Conservation (phyloP, 2,888 invertebrate genomes). For the Arge pagana region DNA sequence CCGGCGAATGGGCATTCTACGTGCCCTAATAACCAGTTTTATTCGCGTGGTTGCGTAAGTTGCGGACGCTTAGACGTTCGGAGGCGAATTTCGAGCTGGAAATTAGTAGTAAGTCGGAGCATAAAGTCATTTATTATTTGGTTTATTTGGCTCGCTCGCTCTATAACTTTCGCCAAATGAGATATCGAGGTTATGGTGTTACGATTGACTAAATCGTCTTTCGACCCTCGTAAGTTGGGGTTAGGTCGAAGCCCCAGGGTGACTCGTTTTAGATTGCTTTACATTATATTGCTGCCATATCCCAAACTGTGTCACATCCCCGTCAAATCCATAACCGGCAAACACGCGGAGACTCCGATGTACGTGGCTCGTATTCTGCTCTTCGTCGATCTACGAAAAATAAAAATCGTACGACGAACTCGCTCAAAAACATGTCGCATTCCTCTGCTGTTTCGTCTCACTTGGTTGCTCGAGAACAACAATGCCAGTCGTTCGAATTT, state of each 20-base stretch:
- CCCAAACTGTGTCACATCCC: constrained; percentile 38
- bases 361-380: background rate
- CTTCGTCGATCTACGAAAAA: too few relatives aligned
- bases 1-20: background rate
- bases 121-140: constrained; percentile 43
- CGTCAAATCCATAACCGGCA: constrained; percentile 25
- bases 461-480: too few relatives aligned
- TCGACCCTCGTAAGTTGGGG: constrained; percentile 41
- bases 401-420: too few relatives aligned
- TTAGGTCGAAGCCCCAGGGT: constrained; percentile 29
- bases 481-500: too few relatives aligned
- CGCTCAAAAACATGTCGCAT: too few relatives aligned
- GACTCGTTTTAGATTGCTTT: constrained; percentile 39
- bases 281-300: constrained; percentile 34
- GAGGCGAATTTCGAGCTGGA: constrained; percentile 1
- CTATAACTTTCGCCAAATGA: constrained; percentile 24
- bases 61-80: background rate
- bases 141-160: constrained; percentile 30
- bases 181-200: constrained; percentile 40
- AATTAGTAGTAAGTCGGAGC: constrained; percentile 26
- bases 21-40: constrained; percentile 9
- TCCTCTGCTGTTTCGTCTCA: too few relatives aligned
- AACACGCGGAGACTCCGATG: constrained; percentile 28
- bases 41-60: background rate
- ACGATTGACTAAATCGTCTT: constrained; percentile 44